Evolutionary conservation across 1,140 invertebrate species (phyloP).

Genomic region (Mizuhopecten yessoensis): DNA sequence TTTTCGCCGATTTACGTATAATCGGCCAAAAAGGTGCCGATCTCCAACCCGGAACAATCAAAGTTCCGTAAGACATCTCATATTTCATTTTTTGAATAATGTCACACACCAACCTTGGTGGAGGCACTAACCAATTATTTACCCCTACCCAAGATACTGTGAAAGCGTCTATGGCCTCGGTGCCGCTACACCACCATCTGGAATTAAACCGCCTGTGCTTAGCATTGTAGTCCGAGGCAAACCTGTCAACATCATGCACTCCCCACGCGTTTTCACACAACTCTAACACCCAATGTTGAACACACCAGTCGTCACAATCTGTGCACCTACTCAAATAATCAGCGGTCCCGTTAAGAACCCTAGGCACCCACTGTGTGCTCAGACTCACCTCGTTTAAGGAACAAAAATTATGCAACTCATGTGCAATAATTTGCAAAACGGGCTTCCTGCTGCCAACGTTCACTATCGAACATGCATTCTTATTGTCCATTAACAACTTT

Average conservation of each 20-base stretch:
- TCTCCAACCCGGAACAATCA: constrained; percentile 43
- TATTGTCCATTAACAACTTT: no score
- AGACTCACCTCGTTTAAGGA: background rate
- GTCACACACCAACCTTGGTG: constrained; percentile 42
- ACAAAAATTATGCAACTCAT: constrained; percentile 3
- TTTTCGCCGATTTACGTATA: background rate
- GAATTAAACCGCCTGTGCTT: constrained; percentile 42
- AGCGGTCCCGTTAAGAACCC: constrained; percentile 40
- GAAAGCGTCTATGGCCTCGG: constrained; percentile 47
- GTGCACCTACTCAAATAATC: background rate
- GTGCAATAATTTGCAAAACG: no score
- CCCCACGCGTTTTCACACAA: background rate
- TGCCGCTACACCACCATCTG: constrained; percentile 47
- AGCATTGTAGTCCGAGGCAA: background rate
- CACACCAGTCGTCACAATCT: constrained; percentile 11
- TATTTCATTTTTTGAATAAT: background rate
- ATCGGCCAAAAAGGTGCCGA: constrained; percentile 45
- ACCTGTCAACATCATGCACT: background rate
- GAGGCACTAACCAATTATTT: constrained; percentile 47
- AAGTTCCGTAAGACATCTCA: constrained; percentile 17
- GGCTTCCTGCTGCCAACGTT: no score
- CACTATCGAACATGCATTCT: no score
- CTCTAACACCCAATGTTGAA: background rate
- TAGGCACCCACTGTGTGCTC: constrained; percentile 41
- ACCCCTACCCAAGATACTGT: no score